These are phyloP conservation scores for Cheirogaleus major DNA, from an alignment of 2,797 vertebrate genomes.

Conservation along the genomic window DNA sequence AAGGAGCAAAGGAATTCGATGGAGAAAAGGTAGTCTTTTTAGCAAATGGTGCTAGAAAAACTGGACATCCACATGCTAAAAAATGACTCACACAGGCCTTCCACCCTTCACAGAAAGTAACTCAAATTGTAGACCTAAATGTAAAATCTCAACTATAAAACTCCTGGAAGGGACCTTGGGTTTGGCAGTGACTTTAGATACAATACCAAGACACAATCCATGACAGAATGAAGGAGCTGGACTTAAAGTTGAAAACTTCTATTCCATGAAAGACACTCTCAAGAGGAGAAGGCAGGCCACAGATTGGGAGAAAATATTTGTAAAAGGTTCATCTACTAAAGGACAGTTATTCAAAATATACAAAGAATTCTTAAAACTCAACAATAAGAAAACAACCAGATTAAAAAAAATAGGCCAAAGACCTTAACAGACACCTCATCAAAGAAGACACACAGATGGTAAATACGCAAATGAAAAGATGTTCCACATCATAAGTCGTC, in stretches of 20 bases:
- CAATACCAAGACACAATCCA: neutral
- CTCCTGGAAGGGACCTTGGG: neutral
- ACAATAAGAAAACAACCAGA: neutral
- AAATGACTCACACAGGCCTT: neutral
- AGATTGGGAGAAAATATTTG: neutral
- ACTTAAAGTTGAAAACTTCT: neutral
- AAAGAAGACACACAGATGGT: neutral
- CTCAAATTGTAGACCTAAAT: neutral
- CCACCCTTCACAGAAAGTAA: neutral
- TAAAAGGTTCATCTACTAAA: neutral
- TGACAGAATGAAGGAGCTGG: neutral
- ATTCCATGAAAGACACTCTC: neutral
- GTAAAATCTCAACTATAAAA: neutral
- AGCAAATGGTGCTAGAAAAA: neutral
- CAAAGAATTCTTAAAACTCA: neutral
- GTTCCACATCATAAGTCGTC: accelerated
- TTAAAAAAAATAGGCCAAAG: neutral
- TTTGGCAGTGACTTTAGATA: neutral
- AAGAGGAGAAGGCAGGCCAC: neutral
- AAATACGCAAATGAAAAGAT: neutral
- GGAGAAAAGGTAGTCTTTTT: neutral
- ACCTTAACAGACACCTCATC: neutral
- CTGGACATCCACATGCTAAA: neutral
- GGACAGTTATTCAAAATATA: neutral
- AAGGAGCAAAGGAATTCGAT: neutral